These are phyloP conservation scores for Acridotheres tristis DNA, from an alignment of 2,797 vertebrate species.

Conservation along the genomic window DNA sequence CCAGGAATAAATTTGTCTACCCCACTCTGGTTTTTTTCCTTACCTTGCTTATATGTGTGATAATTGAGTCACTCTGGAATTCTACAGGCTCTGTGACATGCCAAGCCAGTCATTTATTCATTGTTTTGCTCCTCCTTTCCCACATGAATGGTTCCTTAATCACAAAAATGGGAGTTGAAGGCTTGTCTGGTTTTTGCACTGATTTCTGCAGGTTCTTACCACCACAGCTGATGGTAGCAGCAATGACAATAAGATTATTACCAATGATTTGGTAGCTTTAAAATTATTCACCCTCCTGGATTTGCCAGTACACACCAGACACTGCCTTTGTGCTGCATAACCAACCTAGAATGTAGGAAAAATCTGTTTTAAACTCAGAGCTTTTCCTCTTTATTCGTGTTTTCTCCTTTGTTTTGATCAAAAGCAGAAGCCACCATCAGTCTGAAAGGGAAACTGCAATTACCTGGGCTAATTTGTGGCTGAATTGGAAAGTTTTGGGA, in stretches of 20 bases:
- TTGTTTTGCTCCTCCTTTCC: neutral
- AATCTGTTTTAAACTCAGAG: neutral
- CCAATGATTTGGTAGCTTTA: neutral
- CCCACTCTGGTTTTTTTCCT: neutral
- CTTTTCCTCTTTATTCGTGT: neutral
- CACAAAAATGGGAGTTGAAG: neutral
- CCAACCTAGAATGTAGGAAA: neutral
- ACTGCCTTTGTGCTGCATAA: neutral
- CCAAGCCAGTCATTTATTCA: conserved; percentile 17
- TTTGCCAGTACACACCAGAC: neutral
- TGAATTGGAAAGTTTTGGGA: neutral
- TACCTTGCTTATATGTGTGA: neutral
- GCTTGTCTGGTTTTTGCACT: neutral
- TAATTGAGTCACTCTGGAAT: neutral
- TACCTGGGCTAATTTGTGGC: neutral
- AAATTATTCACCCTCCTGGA: neutral
- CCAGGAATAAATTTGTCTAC: neutral
- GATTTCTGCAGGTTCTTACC: neutral
- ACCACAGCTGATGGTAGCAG: neutral
- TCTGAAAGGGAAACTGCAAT: neutral
- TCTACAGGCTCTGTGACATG: neutral
- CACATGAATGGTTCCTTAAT: neutral
- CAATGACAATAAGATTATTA: neutral
- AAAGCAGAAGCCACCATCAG: neutral
- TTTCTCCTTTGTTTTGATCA: neutral